Base-by-base conservation (phyloP, 2,797 vertebrate species). In the Chaenodraco wilsoni region DNA sequence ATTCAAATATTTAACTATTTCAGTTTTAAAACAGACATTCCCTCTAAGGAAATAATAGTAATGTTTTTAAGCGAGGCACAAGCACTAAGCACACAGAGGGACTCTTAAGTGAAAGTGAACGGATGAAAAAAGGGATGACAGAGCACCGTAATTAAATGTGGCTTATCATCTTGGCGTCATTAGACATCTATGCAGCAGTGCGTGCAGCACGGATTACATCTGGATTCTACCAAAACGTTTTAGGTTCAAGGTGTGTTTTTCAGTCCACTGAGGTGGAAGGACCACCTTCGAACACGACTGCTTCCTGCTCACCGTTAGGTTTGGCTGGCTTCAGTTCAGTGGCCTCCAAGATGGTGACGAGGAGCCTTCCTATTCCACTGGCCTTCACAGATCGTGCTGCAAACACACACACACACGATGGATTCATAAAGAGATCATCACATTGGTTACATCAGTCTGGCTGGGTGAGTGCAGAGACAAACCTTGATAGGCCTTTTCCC, bases 401-500 rank as follows among this genome's bases (percentile, higher is more conserved):
- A 56, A 31, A 72, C 3, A 56, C 11, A 77, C 44, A 78, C 11
- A 69, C 19, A 50, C 48, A 75, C 58, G 4, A 5, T n/a, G 65
- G 3, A 40, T 82, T 66, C 69, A 69, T 14, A 31, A 3, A 16
- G 5, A 50, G 12, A 44, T 67, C 23, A 63, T 60, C 4, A 37
- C 16, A 15, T 40, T 8, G 14, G 7, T 23, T 51, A 6, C 54
- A 52, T 67, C 0, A 50, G 45, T 23, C 5, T 13, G 13, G 4
- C 2, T 12, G 45, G 19, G n/a, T 14, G 21, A 58, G 63, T 2
- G 27, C 10, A 33, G 5, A 59, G 8, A 80, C 82, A 44, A 92
- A 99, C 98, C 96, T 96, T 98, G 97, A 87, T 98, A 99, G n/a
- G 95, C 96, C 66, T 95, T 98, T 72, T 99, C 97, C 31, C 97